These are phyloP conservation scores for Papilio xuthus DNA, from an alignment of 1,140 invertebrate species.

Conservation along the genomic window DNA sequence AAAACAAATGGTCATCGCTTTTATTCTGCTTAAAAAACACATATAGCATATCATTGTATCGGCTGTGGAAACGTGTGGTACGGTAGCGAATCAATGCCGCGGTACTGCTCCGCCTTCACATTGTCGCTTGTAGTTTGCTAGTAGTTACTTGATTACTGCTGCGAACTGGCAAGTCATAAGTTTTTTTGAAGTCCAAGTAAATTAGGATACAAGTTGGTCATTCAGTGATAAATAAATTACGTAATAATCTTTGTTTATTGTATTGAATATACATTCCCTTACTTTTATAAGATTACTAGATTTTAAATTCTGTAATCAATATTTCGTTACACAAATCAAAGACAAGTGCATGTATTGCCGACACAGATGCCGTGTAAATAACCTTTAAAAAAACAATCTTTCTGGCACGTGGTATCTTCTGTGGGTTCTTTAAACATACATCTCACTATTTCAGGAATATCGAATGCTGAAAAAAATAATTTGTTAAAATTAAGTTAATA, in stretches of 20 bases:
- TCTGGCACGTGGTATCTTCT: constrained; percentile 56
- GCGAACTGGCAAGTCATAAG: too few species aligned
- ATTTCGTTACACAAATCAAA: constrained; percentile 41
- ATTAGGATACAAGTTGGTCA: not conserved
- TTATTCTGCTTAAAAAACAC: not conserved
- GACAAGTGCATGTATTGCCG: constrained; percentile 64
- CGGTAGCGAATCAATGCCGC: too few species aligned
- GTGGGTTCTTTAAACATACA: constrained; percentile 59
- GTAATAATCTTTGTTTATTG: not conserved
- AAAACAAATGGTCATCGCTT: not conserved
- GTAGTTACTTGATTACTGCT: too few species aligned
- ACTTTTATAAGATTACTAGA: not conserved
- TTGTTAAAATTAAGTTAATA: too few species aligned
- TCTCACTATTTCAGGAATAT: constrained; percentile 46
- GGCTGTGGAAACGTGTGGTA: not conserved
- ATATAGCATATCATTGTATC: not conserved
- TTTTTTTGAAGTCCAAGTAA: not conserved
- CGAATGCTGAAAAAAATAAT: constrained; percentile 43
- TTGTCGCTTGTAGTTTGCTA: too few species aligned
- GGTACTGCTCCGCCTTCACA: too few species aligned
- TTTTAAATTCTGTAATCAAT: not conserved
- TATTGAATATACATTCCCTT: not conserved
- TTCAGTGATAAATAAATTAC: not conserved
- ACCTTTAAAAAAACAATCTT: constrained; percentile 65
- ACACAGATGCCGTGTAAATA: constrained; percentile 68